These are phyloP conservation scores for Eunapius fragilis DNA, from an alignment of 37 sponge, comb jelly and placozoan species.

Conservation along the genomic window DNA sequence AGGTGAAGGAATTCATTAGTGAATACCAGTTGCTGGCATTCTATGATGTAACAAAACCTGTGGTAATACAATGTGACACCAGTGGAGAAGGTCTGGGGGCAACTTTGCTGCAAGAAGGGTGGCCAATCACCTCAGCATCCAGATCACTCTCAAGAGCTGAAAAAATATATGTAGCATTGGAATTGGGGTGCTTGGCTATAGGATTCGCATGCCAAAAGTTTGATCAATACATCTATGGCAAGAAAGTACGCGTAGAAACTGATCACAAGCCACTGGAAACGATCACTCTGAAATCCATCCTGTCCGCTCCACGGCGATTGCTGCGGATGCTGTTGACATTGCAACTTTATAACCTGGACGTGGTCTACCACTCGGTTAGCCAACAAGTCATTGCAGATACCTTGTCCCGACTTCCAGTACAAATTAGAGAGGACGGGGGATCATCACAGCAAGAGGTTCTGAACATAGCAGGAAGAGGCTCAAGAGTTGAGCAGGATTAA, in stretches of 20 bases:
- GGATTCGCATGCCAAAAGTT: conserved; percentile 34
- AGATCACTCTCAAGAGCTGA: conserved; percentile 11
- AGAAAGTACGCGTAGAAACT: conserved; percentile 17
- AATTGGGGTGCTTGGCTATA: conserved; percentile 25
- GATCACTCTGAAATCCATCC: conserved; percentile 18
- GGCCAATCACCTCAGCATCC: too few relatives aligned
- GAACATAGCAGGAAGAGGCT: background rate
- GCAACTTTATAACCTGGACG: conserved; percentile 28
- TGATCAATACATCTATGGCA: conserved; percentile 23
- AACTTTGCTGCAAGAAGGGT: too few relatives aligned
- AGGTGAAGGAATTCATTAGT: background rate
- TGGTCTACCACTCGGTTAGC: conserved; percentile 37
- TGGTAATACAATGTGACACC: too few relatives aligned
- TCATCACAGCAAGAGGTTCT: background rate
- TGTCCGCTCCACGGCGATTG: conserved; percentile 24
- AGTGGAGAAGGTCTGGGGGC: too few relatives aligned
- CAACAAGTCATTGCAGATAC: conserved; percentile 41
- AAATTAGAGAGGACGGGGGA: background rate
- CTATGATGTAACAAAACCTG: background rate
- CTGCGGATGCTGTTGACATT: conserved; percentile 39
- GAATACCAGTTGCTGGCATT: conserved; percentile 13
- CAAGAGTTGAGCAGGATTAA: background rate
- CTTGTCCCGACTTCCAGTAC: conserved; percentile 31
- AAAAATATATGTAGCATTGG: conserved; percentile 25
- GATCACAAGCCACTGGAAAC: conserved; percentile 61